Percentiles rank a stretch among this genome's conserved stretches.
Conservation (phyloP, 2,113 vertebrate species). For the Oreotrochilus melanogaster region DNA sequence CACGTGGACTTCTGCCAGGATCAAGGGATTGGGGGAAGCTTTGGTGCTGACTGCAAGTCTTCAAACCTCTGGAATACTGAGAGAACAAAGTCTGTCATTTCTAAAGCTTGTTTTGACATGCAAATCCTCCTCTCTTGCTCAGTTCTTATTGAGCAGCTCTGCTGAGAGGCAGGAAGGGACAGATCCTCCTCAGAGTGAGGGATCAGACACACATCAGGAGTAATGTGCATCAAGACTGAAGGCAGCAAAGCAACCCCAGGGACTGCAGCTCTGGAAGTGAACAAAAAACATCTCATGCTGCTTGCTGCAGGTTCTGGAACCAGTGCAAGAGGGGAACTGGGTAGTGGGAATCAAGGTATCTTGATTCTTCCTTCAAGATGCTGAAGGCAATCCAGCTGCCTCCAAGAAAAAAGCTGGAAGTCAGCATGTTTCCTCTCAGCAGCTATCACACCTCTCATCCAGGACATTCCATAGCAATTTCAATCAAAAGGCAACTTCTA, state of each 20-base stretch:
- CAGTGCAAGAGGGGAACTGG: background rate
- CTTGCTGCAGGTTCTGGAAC: background rate
- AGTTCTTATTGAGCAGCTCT: background rate
- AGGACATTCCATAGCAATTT: background rate
- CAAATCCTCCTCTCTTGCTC: background rate
- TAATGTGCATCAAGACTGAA: background rate
- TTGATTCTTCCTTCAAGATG: accelerated
- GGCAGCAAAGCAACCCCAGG: background rate
- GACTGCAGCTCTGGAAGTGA: background rate
- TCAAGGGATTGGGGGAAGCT: background rate
- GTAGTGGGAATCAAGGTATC: background rate
- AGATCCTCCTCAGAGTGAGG: background rate
- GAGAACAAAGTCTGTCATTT: background rate
- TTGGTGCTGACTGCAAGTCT: background rate
- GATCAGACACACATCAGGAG: background rate
- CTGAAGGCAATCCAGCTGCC: accelerated
- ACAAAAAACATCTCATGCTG: background rate
- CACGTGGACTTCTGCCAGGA: background rate
- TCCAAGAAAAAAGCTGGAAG: too few species aligned
- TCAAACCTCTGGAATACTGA: background rate
- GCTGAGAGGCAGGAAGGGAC: background rate
- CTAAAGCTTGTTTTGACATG: background rate
- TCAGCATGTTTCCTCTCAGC: background rate
- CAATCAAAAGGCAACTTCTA: background rate
- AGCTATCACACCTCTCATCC: accelerated